Evolutionary conservation across 2,888 invertebrate species (phyloP).

Genomic region (Drosophila sordidula): DNA sequence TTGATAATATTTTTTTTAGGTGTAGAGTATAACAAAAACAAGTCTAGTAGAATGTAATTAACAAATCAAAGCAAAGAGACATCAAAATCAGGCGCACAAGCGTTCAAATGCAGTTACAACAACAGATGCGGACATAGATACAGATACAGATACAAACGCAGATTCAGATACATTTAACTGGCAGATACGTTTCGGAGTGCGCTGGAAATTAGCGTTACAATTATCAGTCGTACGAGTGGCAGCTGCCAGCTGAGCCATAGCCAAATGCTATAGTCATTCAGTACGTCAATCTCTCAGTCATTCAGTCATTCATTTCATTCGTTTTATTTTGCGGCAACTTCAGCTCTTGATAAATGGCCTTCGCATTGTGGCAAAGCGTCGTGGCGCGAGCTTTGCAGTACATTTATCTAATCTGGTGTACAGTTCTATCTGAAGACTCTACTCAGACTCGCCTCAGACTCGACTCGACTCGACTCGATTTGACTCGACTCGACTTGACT

Average conservation of each 20-base stretch:
- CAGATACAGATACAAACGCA: conserved; percentile 16
- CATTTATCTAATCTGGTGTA: conserved; percentile 61
- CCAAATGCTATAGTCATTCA: conserved; percentile 45
- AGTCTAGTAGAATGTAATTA: conserved; percentile 60
- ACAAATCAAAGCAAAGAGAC: conserved; percentile 62
- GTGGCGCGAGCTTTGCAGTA: conserved; percentile 31
- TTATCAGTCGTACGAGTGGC: conserved; percentile 57
- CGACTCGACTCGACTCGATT: conserved; percentile 17
- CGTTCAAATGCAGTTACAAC: conserved; percentile 25
- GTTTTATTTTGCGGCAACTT: conserved; percentile 12
- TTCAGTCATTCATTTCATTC: conserved; percentile 17
- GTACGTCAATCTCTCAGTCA: conserved; percentile 40
- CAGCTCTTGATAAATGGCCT: conserved; percentile 64
- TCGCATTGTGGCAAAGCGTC: conserved; percentile 44
- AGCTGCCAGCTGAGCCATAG: conserved; percentile 51
- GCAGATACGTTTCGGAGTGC: conserved; percentile 18
- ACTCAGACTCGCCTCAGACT: conserved; percentile 24
- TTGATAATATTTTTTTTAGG: background rate
- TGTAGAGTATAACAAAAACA: conserved; percentile 12
- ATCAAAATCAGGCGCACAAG: conserved; percentile 20
- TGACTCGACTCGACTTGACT: conserved; percentile 16
- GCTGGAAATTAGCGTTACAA: conserved; percentile 72
- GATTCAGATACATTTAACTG: conserved; percentile 23
- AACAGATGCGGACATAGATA: conserved; percentile 6
- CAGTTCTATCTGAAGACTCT: conserved; percentile 54